Conservation (phyloP, 92 coral and sea anemone genomes). For the Palythoa grandis region DNA sequence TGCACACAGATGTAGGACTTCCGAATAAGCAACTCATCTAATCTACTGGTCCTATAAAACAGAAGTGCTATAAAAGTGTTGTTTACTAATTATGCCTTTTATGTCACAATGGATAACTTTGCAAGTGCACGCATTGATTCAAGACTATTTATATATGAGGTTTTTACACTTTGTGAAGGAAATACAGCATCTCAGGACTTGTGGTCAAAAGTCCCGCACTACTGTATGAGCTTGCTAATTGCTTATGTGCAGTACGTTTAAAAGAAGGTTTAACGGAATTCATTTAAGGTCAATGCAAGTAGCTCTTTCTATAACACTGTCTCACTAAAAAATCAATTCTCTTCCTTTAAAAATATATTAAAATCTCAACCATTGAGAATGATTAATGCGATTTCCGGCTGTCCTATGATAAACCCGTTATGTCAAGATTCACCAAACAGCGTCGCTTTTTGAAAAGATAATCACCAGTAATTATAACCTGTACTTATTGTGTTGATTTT, state of each 20-base stretch:
- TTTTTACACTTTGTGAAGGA: too few relatives aligned
- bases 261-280: too few relatives aligned
- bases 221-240: too few relatives aligned
- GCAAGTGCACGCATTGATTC: neutral
- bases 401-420: neutral
- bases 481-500: conserved; percentile 31
- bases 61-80: neutral
- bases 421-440: neutral
- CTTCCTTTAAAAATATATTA: neutral
- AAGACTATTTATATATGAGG: too few relatives aligned
- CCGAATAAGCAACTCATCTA: too few relatives aligned
- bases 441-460: conserved; percentile 18
- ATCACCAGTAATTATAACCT: conserved; percentile 6
- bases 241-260: too few relatives aligned
- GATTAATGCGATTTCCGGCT: too few relatives aligned
- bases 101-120: neutral
- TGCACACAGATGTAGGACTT: too few relatives aligned
- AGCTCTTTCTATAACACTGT: neutral
- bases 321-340: neutral
- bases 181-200: too few relatives aligned
- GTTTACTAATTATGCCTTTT: neutral
- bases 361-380: too few relatives aligned
- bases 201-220: too few relatives aligned
- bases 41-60: too few relatives aligned
- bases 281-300: neutral